Conservation (phyloP, 2,113 vertebrate genomes). For the Hydrochoerus hydrochaeris region DNA sequence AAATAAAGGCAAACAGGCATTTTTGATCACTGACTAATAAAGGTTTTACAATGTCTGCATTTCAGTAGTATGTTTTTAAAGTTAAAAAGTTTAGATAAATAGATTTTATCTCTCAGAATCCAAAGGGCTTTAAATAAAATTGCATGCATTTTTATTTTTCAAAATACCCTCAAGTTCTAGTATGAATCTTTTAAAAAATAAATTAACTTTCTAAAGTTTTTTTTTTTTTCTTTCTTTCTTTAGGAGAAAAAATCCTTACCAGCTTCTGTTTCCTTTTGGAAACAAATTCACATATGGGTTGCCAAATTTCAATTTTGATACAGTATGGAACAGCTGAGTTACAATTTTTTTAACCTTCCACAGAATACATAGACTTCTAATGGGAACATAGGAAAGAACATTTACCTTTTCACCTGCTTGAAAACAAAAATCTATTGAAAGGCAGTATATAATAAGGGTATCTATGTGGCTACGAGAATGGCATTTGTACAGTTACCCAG, state of each 20-base stretch:
- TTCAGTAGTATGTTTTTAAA: slow-evolving; percentile 33
- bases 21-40: neutral
- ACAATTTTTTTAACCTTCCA: slow-evolving; percentile 79
- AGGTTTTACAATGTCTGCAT: neutral
- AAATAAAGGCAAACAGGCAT: neutral
- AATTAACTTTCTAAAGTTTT: slow-evolving; percentile 75
- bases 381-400: slow-evolving; percentile 77
- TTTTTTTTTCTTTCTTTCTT: slow-evolving; percentile 58
- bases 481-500: neutral
- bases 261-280: slow-evolving; percentile 76
- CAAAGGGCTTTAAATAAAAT: neutral
- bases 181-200: neutral
- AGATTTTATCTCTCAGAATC: neutral
- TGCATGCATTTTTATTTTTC: slow-evolving; percentile 32
- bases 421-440: slow-evolving; percentile 70
- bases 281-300: slow-evolving; percentile 72
- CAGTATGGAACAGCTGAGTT: slow-evolving; percentile 81
- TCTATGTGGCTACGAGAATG: neutral
- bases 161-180: neutral
- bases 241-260: neutral
- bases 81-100: slow-evolving; percentile 20
- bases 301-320: slow-evolving; percentile 79
- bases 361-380: slow-evolving; percentile 75
- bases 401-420: slow-evolving; percentile 80
- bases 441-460: neutral